Evolutionary conservation across 2,888 invertebrate genomes (phyloP).

Genomic region (Euspilapteryx auroguttella): DNA sequence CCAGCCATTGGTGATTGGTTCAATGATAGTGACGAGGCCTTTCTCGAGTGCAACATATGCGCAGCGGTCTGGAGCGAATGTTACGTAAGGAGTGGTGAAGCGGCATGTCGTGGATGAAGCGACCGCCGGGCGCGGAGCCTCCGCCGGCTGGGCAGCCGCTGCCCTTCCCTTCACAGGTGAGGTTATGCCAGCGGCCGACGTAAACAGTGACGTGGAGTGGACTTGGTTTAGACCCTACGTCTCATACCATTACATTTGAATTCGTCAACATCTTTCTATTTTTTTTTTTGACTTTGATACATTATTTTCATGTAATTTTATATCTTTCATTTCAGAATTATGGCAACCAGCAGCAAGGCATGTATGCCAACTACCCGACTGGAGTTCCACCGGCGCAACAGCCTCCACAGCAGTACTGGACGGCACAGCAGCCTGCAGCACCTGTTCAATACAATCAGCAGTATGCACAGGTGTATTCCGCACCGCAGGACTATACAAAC

Average conservation of each 20-base stretch:
- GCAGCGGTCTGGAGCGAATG: conserved; percentile 30
- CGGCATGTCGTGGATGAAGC: conserved; percentile 55
- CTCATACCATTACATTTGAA: no score
- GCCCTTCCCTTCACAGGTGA: conserved; percentile 14
- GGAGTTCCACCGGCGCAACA: conserved; percentile 11
- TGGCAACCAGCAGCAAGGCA: conserved; percentile 31
- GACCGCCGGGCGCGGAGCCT: conserved; percentile 27
- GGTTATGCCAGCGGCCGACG: conserved; percentile 27
- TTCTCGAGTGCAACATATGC: conserved; percentile 37
- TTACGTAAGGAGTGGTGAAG: conserved; percentile 46
- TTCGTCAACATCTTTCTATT: neutral
- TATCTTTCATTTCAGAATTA: conserved; percentile 25
- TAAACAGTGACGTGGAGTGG: conserved; percentile 51
- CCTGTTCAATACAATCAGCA: conserved; percentile 14
- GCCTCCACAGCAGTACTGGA: conserved; percentile 38
- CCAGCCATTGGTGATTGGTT: conserved; percentile 19
- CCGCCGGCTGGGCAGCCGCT: conserved; percentile 21
- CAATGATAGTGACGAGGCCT: conserved; percentile 40
- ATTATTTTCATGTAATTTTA: neutral
- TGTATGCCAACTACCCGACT: conserved; percentile 28
- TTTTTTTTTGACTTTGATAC: neutral
- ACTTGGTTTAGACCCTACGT: no score
- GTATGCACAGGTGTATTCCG: conserved; percentile 30
- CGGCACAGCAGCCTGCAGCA: conserved; percentile 14
- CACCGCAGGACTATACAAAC: conserved; percentile 16